Conservation (phyloP, 1,140 invertebrate genomes). For the Scaptodrosophila lebanonensis region DNA sequence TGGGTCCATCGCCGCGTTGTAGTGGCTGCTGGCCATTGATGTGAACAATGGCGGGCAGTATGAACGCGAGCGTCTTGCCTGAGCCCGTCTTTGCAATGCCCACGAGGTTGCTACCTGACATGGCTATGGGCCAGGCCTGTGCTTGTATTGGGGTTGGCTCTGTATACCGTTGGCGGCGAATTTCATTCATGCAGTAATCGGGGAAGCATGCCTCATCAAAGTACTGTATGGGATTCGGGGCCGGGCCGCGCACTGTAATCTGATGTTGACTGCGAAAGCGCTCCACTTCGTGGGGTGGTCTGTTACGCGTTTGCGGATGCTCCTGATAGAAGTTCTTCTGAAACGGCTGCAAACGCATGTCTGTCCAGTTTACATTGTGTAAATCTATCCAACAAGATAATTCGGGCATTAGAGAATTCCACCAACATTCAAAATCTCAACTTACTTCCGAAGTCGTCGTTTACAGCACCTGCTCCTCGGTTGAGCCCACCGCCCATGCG, state of each 20-base stretch:
- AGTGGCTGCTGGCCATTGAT: conserved; percentile 91
- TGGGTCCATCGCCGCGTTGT: conserved; percentile 89
- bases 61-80: conserved; percentile 90
- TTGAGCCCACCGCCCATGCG: conserved; percentile 31
- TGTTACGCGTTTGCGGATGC: conserved; percentile 83
- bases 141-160: conserved; percentile 92
- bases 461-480: conserved; percentile 15
- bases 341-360: conserved; percentile 87
- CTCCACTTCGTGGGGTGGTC: conserved; percentile 86
- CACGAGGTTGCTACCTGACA: conserved; percentile 91
- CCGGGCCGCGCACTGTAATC: conserved; percentile 87
- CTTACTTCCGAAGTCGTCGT: conserved; percentile 36
- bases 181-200: conserved; percentile 83
- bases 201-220: conserved; percentile 91
- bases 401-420: background rate
- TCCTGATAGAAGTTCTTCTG: conserved; percentile 96
- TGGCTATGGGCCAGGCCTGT: conserved; percentile 93
- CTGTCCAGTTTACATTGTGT: conserved; percentile 52
- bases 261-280: conserved; percentile 84
- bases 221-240: conserved; percentile 86
- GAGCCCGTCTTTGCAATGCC: conserved; percentile 96
- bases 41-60: conserved; percentile 91
- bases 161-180: conserved; percentile 82
- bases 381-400: conserved; percentile 23
- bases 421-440: background rate